phyloP scores from a whole-genome alignment of 2,888 invertebrate genomes.

The Perithous albicinctus region DNA sequence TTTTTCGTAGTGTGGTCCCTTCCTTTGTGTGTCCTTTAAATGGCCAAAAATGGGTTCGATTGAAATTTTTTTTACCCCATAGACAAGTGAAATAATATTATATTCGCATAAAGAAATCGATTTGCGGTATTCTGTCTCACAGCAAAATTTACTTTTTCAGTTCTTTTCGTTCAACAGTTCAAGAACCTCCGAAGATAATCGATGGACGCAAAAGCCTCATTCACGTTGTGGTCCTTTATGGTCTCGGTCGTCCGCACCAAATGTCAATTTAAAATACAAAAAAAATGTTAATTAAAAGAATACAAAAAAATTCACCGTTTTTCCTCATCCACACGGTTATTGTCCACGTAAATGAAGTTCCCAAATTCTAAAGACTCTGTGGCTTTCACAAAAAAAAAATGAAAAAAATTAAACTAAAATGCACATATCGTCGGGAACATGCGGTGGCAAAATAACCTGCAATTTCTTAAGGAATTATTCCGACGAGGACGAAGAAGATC shows the following conservation, averaged over 20 bases:
- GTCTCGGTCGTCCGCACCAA: conserved; percentile 14
- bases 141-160: not conserved
- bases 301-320: not conserved
- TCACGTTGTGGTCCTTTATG: conserved; percentile 35
- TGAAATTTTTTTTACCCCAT: too few species aligned
- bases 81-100: too few species aligned
- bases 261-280: conserved; percentile 25
- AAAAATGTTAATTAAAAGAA: conserved; percentile 31
- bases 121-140: not conserved
- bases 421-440: conserved; percentile 64
- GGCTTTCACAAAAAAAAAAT: not conserved
- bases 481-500: conserved; percentile 60
- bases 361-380: conserved; percentile 38
- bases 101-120: not conserved
- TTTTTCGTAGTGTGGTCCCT: too few species aligned
- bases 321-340: conserved; percentile 6
- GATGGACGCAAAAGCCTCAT: conserved; percentile 26
- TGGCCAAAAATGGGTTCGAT: too few species aligned
- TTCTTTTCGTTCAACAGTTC: not conserved
- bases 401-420: conserved; percentile 46
- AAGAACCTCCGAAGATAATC: not conserved
- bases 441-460: conserved; percentile 63
- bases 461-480: conserved; percentile 61
- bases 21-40: too few species aligned
- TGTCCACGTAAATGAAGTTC: conserved; percentile 41